phyloP scores from a whole-genome alignment of 1,140 invertebrate species.

The Procambarus virginalis region DNA sequence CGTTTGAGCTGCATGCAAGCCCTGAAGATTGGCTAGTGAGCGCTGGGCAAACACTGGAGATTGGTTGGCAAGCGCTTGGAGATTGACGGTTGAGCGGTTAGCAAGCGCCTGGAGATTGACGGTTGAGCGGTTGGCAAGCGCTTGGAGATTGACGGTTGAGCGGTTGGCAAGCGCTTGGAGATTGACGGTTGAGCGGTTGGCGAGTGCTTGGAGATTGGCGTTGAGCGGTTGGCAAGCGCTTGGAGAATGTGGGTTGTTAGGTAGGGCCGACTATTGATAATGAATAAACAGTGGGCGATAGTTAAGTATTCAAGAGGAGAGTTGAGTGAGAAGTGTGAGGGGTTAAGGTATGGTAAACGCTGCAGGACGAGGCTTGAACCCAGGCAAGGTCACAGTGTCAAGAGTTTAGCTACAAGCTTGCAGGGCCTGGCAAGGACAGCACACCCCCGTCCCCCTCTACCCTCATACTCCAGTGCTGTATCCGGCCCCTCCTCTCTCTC shows the following conservation, averaged over 20 bases:
- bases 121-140: not conserved
- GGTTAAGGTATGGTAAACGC: not conserved
- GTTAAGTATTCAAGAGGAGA: too few species aligned
- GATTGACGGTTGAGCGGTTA: not conserved
- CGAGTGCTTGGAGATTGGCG: not conserved
- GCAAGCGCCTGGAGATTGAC: not conserved
- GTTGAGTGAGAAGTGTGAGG: too few species aligned
- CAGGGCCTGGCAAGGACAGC: not conserved
- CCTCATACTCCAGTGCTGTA: too few species aligned
- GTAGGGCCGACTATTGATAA: too few species aligned
- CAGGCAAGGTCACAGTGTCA: too few species aligned
- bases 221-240: not conserved
- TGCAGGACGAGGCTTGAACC: not conserved
- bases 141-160: not conserved
- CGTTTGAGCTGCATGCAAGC: too few species aligned
- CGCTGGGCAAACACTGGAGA: too few species aligned
- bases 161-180: not conserved
- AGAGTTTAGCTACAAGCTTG: too few species aligned
- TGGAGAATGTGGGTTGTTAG: not conserved
- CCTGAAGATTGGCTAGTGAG: too few species aligned
- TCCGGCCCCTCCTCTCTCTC: not conserved
- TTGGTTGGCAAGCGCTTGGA: too few species aligned
- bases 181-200: not conserved
- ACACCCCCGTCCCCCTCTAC: not conserved
- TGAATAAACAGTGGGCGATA: too few species aligned